phyloP scores from a whole-genome alignment of 2,113 vertebrate genomes.

The Plecotus auritus region DNA sequence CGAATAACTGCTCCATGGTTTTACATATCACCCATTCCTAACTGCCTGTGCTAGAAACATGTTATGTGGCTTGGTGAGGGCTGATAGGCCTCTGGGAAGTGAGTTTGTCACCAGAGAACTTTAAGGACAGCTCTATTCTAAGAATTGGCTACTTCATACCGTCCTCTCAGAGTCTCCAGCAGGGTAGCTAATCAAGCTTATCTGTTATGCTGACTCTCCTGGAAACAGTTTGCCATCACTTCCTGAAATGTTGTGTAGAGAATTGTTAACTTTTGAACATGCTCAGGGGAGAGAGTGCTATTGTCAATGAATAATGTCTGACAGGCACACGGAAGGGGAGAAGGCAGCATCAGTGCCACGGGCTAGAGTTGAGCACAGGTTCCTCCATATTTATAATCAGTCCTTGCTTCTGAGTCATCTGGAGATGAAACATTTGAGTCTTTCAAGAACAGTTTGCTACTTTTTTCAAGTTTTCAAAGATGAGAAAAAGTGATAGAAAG shows the following conservation, averaged over 20 bases:
- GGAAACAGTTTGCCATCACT: neutral
- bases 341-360: neutral
- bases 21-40: neutral
- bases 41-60: neutral
- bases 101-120: slow-evolving; percentile 18
- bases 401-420: neutral
- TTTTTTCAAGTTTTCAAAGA: neutral
- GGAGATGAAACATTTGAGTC: neutral
- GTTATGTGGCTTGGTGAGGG: neutral
- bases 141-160: neutral
- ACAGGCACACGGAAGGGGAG: neutral
- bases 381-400: neutral
- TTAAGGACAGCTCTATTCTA: neutral
- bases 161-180: neutral
- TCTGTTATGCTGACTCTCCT: neutral
- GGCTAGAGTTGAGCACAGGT: neutral
- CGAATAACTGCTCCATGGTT: neutral
- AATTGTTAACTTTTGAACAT: neutral
- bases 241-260: neutral
- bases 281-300: neutral
- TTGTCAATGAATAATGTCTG: slow-evolving; percentile 35
- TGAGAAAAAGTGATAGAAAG: neutral
- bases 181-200: neutral
- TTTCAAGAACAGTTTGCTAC: neutral
- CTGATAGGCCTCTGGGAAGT: neutral